These are phyloP conservation scores for Flexamia atlantica DNA, from an alignment of 2,888 invertebrate species.

Conservation along the genomic window DNA sequence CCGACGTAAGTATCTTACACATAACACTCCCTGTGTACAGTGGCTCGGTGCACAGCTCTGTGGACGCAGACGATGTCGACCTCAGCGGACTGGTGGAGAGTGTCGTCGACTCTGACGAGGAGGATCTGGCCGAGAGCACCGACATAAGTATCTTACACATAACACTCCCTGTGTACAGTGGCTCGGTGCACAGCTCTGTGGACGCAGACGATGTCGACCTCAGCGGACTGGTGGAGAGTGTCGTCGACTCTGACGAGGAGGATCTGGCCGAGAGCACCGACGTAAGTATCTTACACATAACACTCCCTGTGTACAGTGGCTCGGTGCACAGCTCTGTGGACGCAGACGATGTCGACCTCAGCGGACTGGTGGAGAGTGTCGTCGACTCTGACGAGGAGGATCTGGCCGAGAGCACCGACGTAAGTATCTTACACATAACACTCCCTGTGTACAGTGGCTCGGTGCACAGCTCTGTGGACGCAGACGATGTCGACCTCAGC, in stretches of 20 bases:
- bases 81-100: slow-evolving; percentile 97
- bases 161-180: slow-evolving; percentile 97
- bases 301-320: slow-evolving; percentile 97
- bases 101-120: slow-evolving; percentile 97
- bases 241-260: slow-evolving; percentile 97
- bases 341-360: slow-evolving; percentile 91
- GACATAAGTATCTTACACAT: slow-evolving; percentile 89
- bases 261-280: slow-evolving; percentile 95
- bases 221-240: slow-evolving; percentile 95
- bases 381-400: slow-evolving; percentile 98
- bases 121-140: slow-evolving; percentile 94
- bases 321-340: slow-evolving; percentile 90
- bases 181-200: slow-evolving; percentile 92
- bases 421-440: slow-evolving; percentile 87
- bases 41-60: slow-evolving; percentile 91
- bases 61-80: too few species aligned
- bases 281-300: slow-evolving; percentile 76
- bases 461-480: slow-evolving; percentile 87
- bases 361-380: slow-evolving; percentile 96
- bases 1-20: slow-evolving; percentile 87
- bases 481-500: too few species aligned
- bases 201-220: slow-evolving; percentile 90
- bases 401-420: slow-evolving; percentile 92
- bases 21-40: too few species aligned
- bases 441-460: too few species aligned